These are phyloP conservation scores for Drosophila repleta DNA, from an alignment of 1,140 invertebrate species.

Conservation along the genomic window DNA sequence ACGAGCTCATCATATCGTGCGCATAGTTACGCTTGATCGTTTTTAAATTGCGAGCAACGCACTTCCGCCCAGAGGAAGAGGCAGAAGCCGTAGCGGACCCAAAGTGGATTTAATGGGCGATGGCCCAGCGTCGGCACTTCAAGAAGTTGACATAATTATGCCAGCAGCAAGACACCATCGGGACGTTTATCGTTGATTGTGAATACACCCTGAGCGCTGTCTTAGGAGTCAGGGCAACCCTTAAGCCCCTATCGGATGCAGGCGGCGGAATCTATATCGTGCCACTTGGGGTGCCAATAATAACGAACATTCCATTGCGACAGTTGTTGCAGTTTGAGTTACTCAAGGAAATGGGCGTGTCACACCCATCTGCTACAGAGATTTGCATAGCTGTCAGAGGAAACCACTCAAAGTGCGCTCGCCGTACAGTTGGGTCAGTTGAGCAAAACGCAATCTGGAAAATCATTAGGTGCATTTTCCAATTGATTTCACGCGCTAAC, in stretches of 20 bases:
- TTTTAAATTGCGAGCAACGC: conserved; percentile 73
- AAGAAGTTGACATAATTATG: conserved; percentile 81
- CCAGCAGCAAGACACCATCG: conserved; percentile 49
- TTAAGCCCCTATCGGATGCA: conserved; percentile 24
- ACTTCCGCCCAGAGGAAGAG: conserved; percentile 58
- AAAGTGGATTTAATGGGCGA: conserved; percentile 37
- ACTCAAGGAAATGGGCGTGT: conserved; percentile 62
- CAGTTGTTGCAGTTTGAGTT: conserved; percentile 49
- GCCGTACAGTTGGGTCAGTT: conserved; percentile 64
- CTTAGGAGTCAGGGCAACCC: conserved; percentile 49
- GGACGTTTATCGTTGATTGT: conserved; percentile 29
- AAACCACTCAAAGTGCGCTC: conserved; percentile 8
- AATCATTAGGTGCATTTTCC: conserved; percentile 82
- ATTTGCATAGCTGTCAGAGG: conserved; percentile 52
- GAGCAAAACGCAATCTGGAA: conserved; percentile 54
- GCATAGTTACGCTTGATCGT: conserved; percentile 75
- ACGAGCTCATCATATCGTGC: conserved; percentile 53
- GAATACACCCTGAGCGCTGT: conserved; percentile 25
- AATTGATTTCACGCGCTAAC: conserved; percentile 74
- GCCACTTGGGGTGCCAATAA: conserved; percentile 34
- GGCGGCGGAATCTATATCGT: conserved; percentile 26
- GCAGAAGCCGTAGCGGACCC: conserved; percentile 2
- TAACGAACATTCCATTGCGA: conserved; percentile 48
- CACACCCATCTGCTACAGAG: conserved; percentile 3
- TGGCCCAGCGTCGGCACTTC: conserved; percentile 54